Evolutionary conservation across 2,113 vertebrate species (phyloP).

Genomic region (Noctilio leporinus): DNA sequence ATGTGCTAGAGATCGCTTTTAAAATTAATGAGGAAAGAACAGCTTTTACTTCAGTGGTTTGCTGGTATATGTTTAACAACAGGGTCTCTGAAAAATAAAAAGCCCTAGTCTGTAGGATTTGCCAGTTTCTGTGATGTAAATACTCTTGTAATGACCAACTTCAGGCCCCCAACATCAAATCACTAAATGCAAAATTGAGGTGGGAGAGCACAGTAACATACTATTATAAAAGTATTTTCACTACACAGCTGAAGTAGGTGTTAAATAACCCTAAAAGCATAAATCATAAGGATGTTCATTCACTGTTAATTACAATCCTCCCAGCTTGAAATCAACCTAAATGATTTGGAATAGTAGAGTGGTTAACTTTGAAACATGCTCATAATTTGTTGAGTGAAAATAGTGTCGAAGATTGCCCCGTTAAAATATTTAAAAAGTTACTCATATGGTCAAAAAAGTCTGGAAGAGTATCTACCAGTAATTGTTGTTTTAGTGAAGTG

Average conservation of each 20-base stretch:
- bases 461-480: neutral
- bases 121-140: neutral
- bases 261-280: neutral
- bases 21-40: conserved; percentile 8
- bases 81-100: neutral
- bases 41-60: neutral
- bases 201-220: neutral
- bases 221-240: neutral
- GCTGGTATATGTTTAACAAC: neutral
- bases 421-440: neutral
- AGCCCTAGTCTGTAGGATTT: neutral
- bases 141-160: neutral
- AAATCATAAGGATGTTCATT: neutral
- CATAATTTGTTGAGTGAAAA: conserved; percentile 3
- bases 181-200: neutral
- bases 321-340: neutral
- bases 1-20: neutral
- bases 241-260: neutral
- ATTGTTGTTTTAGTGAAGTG: neutral
- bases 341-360: conserved; percentile 11
- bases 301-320: neutral
- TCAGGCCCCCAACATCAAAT: neutral
- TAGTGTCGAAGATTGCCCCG: neutral
- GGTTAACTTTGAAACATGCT: neutral
- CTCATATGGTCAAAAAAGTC: neutral